These are phyloP conservation scores for Agrypnia vestita DNA, from an alignment of 1,140 invertebrate genomes.

Conservation along the genomic window DNA sequence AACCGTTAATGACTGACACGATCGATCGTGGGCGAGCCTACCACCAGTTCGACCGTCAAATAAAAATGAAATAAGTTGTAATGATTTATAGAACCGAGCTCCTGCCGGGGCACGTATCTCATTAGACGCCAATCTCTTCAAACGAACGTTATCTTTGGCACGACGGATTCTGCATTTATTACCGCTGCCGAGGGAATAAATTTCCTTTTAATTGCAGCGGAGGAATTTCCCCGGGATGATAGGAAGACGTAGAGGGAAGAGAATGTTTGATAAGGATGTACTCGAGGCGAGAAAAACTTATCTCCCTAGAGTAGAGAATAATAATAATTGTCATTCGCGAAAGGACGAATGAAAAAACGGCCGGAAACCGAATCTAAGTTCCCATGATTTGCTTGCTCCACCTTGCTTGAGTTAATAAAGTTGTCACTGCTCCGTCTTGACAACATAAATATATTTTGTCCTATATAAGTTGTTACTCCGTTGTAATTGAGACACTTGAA, in stretches of 20 bases:
- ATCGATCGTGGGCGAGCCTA: no score
- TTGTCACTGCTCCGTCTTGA: no score
- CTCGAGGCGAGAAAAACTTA: conserved; percentile 5
- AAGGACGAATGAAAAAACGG: neutral
- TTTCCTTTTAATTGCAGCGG: conserved; percentile 34
- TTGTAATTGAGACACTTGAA: no score
- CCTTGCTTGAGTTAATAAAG: no score
- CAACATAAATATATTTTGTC: no score
- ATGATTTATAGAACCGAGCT: no score
- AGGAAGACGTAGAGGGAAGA: conserved; percentile 17
- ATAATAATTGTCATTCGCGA: conserved; percentile 8
- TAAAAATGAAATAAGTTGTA: no score
- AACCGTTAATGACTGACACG: no score
- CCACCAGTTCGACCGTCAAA: no score
- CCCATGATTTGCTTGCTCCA: no score
- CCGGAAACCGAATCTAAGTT: no score
- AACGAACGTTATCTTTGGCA: conserved; percentile 29
- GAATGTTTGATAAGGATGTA: conserved; percentile 21
- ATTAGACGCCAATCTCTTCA: conserved; percentile 11
- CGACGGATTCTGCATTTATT: conserved; percentile 12
- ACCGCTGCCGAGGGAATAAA: conserved; percentile 26
- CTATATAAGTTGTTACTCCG: no score
- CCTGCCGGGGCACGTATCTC: conserved; percentile 13
- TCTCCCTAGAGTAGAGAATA: conserved; percentile 6
- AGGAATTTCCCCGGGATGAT: conserved; percentile 20